phyloP scores from a whole-genome alignment of 2,888 invertebrate genomes.

The Antheraea yamamai region DNA sequence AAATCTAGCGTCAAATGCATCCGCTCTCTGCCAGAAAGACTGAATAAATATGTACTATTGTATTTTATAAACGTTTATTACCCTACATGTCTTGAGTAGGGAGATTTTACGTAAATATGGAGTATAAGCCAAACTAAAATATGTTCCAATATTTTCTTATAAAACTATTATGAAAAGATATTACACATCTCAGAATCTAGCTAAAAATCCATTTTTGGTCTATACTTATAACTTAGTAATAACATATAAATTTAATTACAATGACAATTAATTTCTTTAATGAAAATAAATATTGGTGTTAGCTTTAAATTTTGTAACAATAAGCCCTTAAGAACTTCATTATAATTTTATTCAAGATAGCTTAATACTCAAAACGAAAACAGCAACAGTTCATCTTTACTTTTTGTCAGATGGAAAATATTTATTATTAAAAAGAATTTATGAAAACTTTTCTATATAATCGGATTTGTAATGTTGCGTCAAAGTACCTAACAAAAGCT shows the following conservation, averaged over 20 bases:
- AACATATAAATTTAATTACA: conserved; percentile 11
- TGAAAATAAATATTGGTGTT: conserved; percentile 13
- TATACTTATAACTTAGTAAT: not conserved
- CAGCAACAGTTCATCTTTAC: not conserved
- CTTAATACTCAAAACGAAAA: conserved; percentile 29
- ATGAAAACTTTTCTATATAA: conserved; percentile 6
- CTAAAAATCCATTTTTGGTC: not conserved
- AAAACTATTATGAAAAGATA: no score
- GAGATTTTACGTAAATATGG: not conserved
- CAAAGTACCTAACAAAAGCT: not conserved
- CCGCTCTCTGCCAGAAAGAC: conserved; percentile 59
- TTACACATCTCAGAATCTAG: no score
- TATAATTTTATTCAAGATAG: conserved; percentile 27
- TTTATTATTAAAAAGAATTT: conserved; percentile 3
- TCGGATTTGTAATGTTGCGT: not conserved
- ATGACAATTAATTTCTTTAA: conserved; percentile 20
- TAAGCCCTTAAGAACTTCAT: conserved; percentile 19
- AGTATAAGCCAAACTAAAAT: not conserved
- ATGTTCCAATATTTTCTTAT: not conserved
- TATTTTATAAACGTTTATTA: conserved; percentile 63
- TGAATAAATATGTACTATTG: conserved; percentile 68
- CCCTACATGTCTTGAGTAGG: not conserved
- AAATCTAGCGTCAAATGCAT: conserved; percentile 79
- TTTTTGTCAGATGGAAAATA: conserved; percentile 23
- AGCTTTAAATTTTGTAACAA: not conserved